Percentiles rank a stretch among this genome's conserved stretches.
These are phyloP conservation scores for Glyptemys insculpta DNA, from an alignment of 2,797 vertebrate genomes.

Conservation along the genomic window DNA sequence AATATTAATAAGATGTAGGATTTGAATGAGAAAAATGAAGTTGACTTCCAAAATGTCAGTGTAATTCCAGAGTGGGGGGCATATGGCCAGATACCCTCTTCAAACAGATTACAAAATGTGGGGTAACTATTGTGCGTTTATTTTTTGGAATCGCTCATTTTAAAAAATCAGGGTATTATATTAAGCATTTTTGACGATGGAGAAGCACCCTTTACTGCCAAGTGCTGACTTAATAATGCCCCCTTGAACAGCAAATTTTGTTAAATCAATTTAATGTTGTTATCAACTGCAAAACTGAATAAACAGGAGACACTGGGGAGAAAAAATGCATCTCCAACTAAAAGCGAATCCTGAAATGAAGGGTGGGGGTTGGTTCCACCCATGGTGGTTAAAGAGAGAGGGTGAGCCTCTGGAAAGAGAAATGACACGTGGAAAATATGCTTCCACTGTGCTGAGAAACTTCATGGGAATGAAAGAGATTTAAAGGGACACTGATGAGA, in stretches of 20 bases:
- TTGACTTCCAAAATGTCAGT: not conserved
- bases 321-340: not conserved
- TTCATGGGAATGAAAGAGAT: constrained; percentile 60
- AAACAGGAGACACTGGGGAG: not conserved
- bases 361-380: not conserved
- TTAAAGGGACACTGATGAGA: constrained; percentile 61
- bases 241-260: not conserved
- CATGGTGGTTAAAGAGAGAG: not conserved
- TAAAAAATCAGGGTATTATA: not conserved
- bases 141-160: not conserved
- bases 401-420: constrained; percentile 35
- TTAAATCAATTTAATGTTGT: constrained; percentile 23
- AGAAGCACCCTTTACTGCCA: not conserved
- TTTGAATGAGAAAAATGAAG: not conserved
- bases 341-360: not conserved
- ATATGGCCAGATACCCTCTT: not conserved
- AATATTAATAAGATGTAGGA: not conserved
- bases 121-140: not conserved
- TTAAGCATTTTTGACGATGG: not conserved
- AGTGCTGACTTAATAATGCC: not conserved
- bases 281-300: not conserved
- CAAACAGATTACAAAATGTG: not conserved
- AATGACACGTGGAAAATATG: constrained; percentile 25
- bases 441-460: constrained; percentile 28
- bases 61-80: not conserved